Evolutionary conservation across 1,140 invertebrate species (phyloP).

Genomic region (Metaphire vulgaris): DNA sequence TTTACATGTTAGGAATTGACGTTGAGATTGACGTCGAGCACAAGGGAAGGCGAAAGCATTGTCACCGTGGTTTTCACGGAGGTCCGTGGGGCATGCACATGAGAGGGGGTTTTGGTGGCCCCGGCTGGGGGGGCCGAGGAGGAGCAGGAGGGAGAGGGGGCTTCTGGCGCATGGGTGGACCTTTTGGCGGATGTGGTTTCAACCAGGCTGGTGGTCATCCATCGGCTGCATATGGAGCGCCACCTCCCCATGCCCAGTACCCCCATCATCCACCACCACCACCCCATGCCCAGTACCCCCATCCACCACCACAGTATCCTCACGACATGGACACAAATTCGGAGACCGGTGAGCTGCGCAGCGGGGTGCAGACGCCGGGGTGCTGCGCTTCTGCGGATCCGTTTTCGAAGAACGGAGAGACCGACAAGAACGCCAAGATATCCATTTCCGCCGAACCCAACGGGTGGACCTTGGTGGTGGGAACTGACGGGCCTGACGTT

Average conservation of each 20-base stretch:
- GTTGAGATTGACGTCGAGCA: background rate
- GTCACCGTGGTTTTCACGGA: background rate
- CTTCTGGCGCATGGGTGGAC: background rate
- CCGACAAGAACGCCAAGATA: background rate
- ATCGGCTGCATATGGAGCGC: background rate
- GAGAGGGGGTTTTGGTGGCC: background rate
- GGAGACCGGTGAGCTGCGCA: background rate
- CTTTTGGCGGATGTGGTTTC: background rate
- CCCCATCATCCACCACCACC: background rate
- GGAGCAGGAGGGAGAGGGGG: background rate
- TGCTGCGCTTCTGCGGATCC: background rate
- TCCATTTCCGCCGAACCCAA: background rate
- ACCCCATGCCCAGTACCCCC: background rate
- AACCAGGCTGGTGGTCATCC: too few relatives aligned
- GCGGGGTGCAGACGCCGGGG: background rate
- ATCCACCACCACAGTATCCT: background rate
- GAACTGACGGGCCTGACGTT: background rate
- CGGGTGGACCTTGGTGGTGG: background rate
- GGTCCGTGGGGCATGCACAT: background rate
- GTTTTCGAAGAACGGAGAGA: background rate
- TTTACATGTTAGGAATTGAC: background rate
- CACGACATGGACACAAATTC: background rate
- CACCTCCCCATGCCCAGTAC: background rate
- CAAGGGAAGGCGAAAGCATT: background rate
- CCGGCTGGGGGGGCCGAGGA: background rate